These are phyloP conservation scores for Clitarchus hookeri DNA, from an alignment of 2,888 invertebrate species.

Conservation along the genomic window DNA sequence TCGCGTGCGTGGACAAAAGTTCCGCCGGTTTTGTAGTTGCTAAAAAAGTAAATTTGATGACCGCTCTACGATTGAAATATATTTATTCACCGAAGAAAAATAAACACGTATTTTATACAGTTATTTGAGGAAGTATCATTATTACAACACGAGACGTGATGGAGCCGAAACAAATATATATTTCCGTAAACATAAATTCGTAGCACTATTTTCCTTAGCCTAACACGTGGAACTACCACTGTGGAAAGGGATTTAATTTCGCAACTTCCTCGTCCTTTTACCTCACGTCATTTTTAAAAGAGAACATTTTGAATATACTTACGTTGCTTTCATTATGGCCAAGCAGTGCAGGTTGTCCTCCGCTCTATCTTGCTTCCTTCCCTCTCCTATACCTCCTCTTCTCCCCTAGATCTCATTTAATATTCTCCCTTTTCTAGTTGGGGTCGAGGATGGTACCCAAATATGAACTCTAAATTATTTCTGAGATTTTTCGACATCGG, in stretches of 20 bases:
- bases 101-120: too few relatives aligned
- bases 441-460: not conserved
- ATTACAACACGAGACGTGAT: too few relatives aligned
- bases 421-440: not conserved
- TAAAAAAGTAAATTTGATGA: too few relatives aligned
- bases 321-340: not conserved
- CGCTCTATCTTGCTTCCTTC: not conserved
- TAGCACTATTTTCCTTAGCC: not conserved
- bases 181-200: too few relatives aligned
- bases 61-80: too few relatives aligned
- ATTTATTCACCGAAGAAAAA: too few relatives aligned
- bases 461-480: slow-evolving; percentile 14
- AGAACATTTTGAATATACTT: not conserved
- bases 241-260: not conserved
- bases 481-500: not conserved
- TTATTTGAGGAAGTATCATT: too few relatives aligned
- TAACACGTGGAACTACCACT: not conserved
- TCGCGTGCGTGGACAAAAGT: too few relatives aligned
- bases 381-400: not conserved
- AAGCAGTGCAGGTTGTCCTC: not conserved
- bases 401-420: not conserved
- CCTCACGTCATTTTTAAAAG: not conserved
- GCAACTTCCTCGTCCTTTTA: not conserved
- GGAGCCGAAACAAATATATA: too few relatives aligned
- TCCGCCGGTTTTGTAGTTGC: too few relatives aligned